Evolutionary conservation across 2,113 vertebrate genomes (phyloP).

Genomic region (Strix uralensis): DNA sequence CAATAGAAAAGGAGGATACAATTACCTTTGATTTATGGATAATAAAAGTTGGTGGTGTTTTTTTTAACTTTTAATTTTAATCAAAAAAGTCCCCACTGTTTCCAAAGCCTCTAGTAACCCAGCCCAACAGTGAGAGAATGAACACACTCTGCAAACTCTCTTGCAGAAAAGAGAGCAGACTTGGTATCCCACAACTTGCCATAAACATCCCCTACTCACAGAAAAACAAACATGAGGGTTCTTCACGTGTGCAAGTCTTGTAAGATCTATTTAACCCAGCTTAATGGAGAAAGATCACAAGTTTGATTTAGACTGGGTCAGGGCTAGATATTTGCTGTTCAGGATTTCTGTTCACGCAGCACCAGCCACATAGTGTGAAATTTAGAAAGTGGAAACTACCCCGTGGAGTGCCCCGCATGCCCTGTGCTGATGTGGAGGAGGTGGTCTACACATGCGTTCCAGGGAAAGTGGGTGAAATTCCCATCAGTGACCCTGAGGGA

Average conservation of each 20-base stretch:
- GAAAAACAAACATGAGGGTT: background rate
- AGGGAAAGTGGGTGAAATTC: background rate
- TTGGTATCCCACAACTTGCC: background rate
- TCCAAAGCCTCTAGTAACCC: background rate
- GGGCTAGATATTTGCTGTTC: background rate
- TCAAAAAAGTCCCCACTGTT: background rate
- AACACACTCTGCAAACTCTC: background rate
- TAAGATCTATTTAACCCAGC: background rate
- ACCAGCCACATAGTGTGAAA: background rate
- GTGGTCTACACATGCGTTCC: rapidly evolving
- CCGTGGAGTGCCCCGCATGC: rapidly evolving
- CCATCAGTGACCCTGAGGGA: background rate
- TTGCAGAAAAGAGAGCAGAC: background rate
- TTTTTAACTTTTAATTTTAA: background rate
- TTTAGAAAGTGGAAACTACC: background rate
- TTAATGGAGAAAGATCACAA: background rate
- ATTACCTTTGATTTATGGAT: background rate
- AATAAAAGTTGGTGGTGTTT: background rate
- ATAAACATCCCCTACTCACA: background rate
- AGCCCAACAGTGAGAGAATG: background rate
- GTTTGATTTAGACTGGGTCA: background rate
- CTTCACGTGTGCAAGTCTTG: background rate
- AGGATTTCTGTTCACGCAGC: background rate
- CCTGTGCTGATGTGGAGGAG: background rate
- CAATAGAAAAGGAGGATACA: background rate